phyloP scores from a whole-genome alignment of 2,797 vertebrate species.

The Hippopotamyrus pictus region DNA sequence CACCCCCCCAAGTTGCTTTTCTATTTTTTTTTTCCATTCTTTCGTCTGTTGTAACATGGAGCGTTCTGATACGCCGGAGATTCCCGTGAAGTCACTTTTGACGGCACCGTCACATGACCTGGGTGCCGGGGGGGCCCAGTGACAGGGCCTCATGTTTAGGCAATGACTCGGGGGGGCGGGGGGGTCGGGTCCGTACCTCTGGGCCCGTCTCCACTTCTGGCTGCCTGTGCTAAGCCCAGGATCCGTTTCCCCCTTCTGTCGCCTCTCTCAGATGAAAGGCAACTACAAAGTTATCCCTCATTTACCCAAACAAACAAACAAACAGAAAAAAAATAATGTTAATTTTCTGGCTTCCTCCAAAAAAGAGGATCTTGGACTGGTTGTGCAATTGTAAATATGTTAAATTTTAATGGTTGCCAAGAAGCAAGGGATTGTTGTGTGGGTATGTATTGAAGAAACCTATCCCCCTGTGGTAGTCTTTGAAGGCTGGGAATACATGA shows the following conservation, averaged over 20 bases:
- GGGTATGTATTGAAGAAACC: constrained; percentile 17
- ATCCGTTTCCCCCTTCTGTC: constrained; percentile 38
- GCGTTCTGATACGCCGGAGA: not conserved
- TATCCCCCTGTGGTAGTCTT: constrained; percentile 17
- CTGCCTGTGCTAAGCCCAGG: constrained; percentile 59
- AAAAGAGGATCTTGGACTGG: constrained; percentile 21
- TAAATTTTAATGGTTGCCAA: constrained; percentile 23
- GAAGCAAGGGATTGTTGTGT: constrained; percentile 17
- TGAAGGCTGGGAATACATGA: constrained; percentile 22
- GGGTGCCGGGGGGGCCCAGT: constrained; percentile 57
- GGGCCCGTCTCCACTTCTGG: constrained; percentile 56
- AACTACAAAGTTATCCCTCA: constrained; percentile 10
- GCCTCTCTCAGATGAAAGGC: constrained; percentile 29
- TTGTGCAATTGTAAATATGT: constrained; percentile 23
- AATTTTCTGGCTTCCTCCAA: not conserved
- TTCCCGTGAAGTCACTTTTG: constrained; percentile 41
- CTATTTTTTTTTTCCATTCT: not conserved
- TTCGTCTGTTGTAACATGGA: not conserved
- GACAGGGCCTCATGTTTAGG: constrained; percentile 66
- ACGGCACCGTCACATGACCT: constrained; percentile 53
- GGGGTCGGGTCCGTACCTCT: constrained; percentile 49
- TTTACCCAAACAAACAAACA: constrained; percentile 16
- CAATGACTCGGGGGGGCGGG: constrained; percentile 56
- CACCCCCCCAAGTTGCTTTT: not conserved
- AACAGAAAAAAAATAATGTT: constrained; percentile 14